Conservation (phyloP, 1,140 invertebrate genomes). For the Drosophila ficusphila region DNA sequence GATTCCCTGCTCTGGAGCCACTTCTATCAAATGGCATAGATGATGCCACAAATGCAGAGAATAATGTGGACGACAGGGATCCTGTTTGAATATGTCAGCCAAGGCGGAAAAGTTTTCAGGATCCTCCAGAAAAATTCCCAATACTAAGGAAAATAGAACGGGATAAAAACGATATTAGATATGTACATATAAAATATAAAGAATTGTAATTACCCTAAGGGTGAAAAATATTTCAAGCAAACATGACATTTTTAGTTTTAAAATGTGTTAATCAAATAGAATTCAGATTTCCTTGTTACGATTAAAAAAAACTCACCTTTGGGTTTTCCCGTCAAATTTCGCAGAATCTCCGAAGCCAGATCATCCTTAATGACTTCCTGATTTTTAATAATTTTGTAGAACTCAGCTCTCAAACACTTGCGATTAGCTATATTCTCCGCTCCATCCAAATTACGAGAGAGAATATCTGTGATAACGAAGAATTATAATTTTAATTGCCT, state of each 20-base stretch:
- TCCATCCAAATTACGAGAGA: slow-evolving; percentile 61
- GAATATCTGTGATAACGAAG: slow-evolving; percentile 32
- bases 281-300: no score
- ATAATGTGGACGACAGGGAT: slow-evolving; percentile 55
- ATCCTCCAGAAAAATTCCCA: slow-evolving; percentile 43
- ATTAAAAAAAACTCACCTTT: slow-evolving; percentile 40
- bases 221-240: no score
- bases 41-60: slow-evolving; percentile 63
- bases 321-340: slow-evolving; percentile 63
- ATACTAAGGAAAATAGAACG: slow-evolving; percentile 20
- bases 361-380: slow-evolving; percentile 14
- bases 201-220: no score
- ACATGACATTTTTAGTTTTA: no score
- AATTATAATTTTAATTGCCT: background rate
- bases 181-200: background rate
- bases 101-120: slow-evolving; percentile 37
- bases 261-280: no score
- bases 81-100: slow-evolving; percentile 48
- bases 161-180: background rate
- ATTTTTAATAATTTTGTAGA: slow-evolving; percentile 58
- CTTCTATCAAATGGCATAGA: slow-evolving; percentile 62
- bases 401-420: slow-evolving; percentile 53
- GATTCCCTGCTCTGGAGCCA: slow-evolving; percentile 53
- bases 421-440: slow-evolving; percentile 55
- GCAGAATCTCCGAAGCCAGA: slow-evolving; percentile 54